Evolutionary conservation across 2,888 invertebrate species (phyloP).

Genomic region (Timandra comae): DNA sequence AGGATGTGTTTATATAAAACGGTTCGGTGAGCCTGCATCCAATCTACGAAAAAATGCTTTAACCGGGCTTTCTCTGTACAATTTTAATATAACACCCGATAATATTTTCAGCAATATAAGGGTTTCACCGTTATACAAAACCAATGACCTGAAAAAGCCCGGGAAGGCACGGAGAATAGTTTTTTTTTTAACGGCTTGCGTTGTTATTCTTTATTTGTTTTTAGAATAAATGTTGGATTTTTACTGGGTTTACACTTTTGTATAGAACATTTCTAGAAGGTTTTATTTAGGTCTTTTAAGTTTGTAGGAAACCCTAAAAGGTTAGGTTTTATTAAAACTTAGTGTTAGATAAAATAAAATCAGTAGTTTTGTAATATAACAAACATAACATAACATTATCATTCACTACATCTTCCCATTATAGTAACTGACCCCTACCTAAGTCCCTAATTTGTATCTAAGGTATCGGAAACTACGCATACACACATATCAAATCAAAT

Average conservation of each 20-base stretch:
- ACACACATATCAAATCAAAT: no score
- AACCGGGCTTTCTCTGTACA: conserved; percentile 5
- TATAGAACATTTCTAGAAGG: no score
- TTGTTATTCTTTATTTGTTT: conserved; percentile 37
- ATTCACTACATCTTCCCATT: no score
- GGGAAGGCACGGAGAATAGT: conserved; percentile 29
- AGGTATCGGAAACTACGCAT: no score
- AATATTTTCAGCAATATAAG: conserved; percentile 29
- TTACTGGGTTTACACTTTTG: conserved; percentile 1
- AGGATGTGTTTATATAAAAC: conserved; percentile 14
- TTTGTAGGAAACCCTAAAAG: no score
- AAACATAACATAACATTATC: no score
- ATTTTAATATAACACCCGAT: conserved; percentile 17
- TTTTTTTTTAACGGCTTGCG: conserved; percentile 30
- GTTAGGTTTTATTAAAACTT: no score
- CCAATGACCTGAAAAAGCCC: conserved; percentile 44
- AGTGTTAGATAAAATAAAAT: no score
- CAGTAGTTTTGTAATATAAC: no score
- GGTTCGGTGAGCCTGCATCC: conserved; percentile 6
- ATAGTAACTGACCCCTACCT: no score
- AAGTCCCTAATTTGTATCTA: no score
- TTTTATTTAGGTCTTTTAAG: no score
- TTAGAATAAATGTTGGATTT: conserved; percentile 26
- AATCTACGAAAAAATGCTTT: conserved; percentile 1
- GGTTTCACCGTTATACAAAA: conserved; percentile 30